Percentiles rank a stretch among this genome's conserved stretches.
phyloP scores from a whole-genome alignment of 2,797 vertebrate genomes.

The Micrastur ruficollis region DNA sequence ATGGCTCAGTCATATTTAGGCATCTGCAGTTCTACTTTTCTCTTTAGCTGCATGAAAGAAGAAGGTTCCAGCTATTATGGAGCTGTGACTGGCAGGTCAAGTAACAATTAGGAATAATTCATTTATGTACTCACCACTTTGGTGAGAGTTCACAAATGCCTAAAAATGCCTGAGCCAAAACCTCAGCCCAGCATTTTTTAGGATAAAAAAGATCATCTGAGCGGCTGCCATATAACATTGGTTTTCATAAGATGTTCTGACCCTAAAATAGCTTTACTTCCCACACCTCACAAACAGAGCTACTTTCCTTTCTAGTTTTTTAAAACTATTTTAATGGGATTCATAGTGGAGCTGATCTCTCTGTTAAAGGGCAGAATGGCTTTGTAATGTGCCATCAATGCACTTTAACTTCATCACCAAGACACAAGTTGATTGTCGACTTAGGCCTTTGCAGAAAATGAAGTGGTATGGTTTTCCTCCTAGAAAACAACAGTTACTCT shows the following conservation, averaged over 20 bases:
- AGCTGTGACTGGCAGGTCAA: not conserved
- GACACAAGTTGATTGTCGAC: not conserved
- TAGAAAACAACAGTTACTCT: not conserved
- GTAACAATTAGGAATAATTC: not conserved
- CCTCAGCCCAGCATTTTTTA: slow-evolving; percentile 9
- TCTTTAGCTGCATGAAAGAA: not conserved
- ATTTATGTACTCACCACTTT: not conserved
- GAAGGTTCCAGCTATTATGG: not conserved
- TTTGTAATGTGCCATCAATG: not conserved
- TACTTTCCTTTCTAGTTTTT: not conserved
- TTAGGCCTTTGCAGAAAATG: not conserved
- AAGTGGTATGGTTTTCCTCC: not conserved
- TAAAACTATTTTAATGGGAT: not conserved
- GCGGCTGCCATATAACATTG: slow-evolving; percentile 15
- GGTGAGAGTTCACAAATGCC: not conserved
- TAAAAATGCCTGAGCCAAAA: not conserved
- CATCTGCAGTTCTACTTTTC: not conserved
- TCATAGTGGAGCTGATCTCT: not conserved
- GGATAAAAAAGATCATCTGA: slow-evolving; percentile 23
- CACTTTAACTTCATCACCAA: not conserved
- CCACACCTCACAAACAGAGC: slow-evolving; percentile 29
- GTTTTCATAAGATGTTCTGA: slow-evolving; percentile 42
- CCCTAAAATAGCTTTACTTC: slow-evolving; percentile 50
- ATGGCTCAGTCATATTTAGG: not conserved
- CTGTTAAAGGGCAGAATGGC: not conserved